Conservation (phyloP, 2,113 vertebrate species). For the Rhadina sibilatrix region DNA sequence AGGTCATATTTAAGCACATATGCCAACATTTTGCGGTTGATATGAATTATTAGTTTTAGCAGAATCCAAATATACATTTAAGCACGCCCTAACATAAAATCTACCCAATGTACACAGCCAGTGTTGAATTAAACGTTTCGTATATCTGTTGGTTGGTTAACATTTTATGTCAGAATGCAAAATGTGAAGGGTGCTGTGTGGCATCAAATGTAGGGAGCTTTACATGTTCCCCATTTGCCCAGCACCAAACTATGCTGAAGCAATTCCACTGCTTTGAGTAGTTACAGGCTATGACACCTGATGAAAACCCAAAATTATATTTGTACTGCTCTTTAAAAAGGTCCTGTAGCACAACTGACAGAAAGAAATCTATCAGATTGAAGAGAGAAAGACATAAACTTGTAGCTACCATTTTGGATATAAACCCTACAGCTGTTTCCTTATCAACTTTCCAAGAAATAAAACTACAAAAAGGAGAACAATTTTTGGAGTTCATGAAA, state of each 20-base stretch:
- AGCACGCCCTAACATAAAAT: not conserved
- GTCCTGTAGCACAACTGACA: not conserved
- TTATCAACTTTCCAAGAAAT: constrained; percentile 2
- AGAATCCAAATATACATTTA: not conserved
- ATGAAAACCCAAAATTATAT: not conserved
- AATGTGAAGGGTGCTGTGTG: not conserved
- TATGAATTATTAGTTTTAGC: not conserved
- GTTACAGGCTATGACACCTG: not conserved
- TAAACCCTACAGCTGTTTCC: not conserved
- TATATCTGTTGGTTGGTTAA: not conserved
- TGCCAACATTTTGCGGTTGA: not conserved
- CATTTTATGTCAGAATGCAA: not conserved
- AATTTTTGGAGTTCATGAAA: not conserved
- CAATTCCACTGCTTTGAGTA: not conserved
- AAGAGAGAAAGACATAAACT: not conserved
- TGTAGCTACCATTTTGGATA: not conserved
- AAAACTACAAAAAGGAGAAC: not conserved
- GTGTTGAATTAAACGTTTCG: not conserved
- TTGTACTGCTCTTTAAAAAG: not conserved
- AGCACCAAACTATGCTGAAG: not conserved
- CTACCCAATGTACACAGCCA: not conserved
- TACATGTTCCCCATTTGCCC: not conserved
- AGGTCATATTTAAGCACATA: not conserved
- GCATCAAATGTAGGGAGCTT: not conserved
- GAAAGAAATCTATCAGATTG: not conserved